phyloP scores from a whole-genome alignment of 2,797 vertebrate species.

The Peromyscus aztecus region DNA sequence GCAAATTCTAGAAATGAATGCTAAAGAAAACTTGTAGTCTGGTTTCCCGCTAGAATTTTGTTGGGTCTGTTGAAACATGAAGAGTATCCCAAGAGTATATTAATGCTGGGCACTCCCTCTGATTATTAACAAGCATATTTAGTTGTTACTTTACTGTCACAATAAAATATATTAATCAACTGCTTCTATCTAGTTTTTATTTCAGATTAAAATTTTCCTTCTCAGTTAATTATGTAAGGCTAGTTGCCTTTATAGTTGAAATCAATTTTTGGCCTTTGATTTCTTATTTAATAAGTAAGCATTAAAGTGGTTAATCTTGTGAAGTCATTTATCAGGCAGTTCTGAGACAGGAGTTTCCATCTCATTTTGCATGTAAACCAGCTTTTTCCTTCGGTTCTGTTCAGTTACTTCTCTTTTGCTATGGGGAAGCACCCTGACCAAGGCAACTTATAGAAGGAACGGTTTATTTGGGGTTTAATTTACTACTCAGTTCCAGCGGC shows the following conservation, averaged over 20 bases:
- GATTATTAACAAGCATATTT: slow-evolving; percentile 27
- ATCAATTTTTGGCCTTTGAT: slow-evolving; percentile 21
- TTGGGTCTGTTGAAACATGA: background rate
- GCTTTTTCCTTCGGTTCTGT: slow-evolving; percentile 19
- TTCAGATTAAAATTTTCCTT: slow-evolving; percentile 16
- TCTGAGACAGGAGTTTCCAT: slow-evolving; percentile 42
- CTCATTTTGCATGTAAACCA: slow-evolving; percentile 39
- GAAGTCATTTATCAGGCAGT: slow-evolving; percentile 9
- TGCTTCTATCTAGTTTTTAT: slow-evolving; percentile 11
- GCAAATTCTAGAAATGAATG: background rate
- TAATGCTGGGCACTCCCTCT: background rate
- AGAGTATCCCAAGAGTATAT: background rate
- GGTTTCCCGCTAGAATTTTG: background rate
- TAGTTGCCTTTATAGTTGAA: slow-evolving; percentile 45
- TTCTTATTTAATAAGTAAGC: slow-evolving; percentile 32
- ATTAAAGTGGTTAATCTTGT: slow-evolving; percentile 9
- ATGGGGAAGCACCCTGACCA: background rate
- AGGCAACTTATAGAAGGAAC: background rate
- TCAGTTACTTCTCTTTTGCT: background rate
- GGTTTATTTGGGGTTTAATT: background rate
- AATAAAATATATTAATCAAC: background rate
- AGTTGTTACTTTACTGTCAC: background rate
- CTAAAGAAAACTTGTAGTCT: slow-evolving; percentile 25
- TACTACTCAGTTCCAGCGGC: background rate
- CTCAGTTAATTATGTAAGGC: slow-evolving; percentile 46